phyloP scores from a whole-genome alignment of 92 coral and sea anemone genomes.

The Meandrina meandrites region DNA sequence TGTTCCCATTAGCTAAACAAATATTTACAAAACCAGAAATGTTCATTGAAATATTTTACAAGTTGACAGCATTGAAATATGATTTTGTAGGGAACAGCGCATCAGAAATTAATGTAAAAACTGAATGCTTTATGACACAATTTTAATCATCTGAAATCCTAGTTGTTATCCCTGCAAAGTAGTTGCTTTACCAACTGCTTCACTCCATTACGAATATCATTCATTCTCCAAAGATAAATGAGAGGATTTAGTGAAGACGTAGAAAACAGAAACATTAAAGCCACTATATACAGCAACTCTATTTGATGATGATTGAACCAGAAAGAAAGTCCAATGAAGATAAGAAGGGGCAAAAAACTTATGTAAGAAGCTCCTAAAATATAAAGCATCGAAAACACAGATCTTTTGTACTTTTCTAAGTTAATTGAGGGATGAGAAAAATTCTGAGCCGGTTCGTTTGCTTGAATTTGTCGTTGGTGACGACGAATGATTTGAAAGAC shows the following conservation, averaged over 20 bases:
- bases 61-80: no score
- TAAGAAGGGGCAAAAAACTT: background rate
- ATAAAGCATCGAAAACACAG: background rate
- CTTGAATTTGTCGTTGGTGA: conserved; percentile 5
- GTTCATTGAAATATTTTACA: no score
- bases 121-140: no score
- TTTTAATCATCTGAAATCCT: background rate
- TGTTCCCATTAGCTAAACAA: no score
- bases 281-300: background rate
- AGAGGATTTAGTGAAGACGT: background rate
- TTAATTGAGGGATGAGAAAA: background rate
- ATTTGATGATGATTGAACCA: background rate
- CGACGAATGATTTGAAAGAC: background rate
- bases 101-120: no score
- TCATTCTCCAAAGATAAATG: conserved; percentile 11
- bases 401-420: background rate
- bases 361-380: background rate
- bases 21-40: no score
- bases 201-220: background rate
- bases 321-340: background rate
- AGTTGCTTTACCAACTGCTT: background rate
- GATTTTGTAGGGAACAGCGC: no score
- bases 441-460: background rate
- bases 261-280: background rate
- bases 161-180: background rate